These are phyloP conservation scores for Orthonevra nobilis DNA, from an alignment of 2,888 invertebrate genomes.

Conservation along the genomic window DNA sequence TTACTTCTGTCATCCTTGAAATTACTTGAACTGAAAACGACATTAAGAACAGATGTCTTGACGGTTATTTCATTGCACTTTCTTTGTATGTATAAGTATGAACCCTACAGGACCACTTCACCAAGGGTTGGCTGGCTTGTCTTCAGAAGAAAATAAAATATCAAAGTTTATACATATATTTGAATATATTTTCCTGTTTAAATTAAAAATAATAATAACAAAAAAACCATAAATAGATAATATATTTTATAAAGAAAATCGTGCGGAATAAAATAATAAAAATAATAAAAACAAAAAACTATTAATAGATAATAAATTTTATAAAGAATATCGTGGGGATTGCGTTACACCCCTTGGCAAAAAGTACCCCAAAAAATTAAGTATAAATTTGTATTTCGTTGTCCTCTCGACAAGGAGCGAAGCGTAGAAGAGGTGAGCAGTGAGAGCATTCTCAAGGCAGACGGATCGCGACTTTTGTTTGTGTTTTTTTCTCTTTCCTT, in stretches of 20 bases:
- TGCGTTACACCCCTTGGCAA: slow-evolving; percentile 18
- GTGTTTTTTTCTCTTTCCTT: slow-evolving; percentile 17
- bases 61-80: slow-evolving; percentile 30
- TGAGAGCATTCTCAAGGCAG: slow-evolving; percentile 1
- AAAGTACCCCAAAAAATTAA: slow-evolving; percentile 12
- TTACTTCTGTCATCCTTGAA: slow-evolving; percentile 34
- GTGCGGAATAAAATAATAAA: slow-evolving; percentile 37
- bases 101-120: background rate
- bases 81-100: background rate
- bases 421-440: slow-evolving; percentile 30
- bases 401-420: slow-evolving; percentile 24
- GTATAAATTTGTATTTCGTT: slow-evolving; percentile 1
- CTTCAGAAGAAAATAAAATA: slow-evolving; percentile 46
- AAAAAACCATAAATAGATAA: slow-evolving; percentile 43
- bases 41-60: slow-evolving; percentile 65
- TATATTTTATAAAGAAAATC: slow-evolving; percentile 57
- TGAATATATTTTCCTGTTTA: too few relatives aligned
- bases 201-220: slow-evolving; percentile 46
- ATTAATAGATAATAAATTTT: slow-evolving; percentile 59
- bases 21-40: slow-evolving; percentile 49
- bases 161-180: slow-evolving; percentile 38
- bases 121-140: slow-evolving; percentile 24
- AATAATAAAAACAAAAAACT: slow-evolving; percentile 39
- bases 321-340: slow-evolving; percentile 40
- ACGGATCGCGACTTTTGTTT: slow-evolving; percentile 53